Evolutionary conservation across 2,113 vertebrate genomes (phyloP).

Genomic region (Eidolon helvum): DNA sequence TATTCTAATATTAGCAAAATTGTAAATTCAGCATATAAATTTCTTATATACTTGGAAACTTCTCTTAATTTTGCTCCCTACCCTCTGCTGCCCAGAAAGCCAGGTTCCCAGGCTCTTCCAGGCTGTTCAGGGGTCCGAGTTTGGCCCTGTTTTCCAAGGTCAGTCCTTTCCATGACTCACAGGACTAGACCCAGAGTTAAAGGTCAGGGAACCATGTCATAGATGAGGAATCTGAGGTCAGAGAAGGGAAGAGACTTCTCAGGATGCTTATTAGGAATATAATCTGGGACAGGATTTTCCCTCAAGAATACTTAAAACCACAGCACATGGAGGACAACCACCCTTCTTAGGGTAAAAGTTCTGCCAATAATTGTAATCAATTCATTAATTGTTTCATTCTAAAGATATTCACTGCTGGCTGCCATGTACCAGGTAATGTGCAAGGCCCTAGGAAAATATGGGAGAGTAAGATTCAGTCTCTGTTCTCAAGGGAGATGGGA

Average conservation of each 20-base stretch:
- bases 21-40: neutral
- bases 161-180: neutral
- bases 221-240: neutral
- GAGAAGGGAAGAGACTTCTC: neutral
- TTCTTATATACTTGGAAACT: neutral
- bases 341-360: neutral
- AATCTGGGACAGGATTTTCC: neutral
- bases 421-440: neutral
- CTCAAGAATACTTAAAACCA: neutral
- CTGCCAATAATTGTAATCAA: neutral
- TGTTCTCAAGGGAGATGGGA: neutral
- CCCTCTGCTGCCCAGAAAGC: neutral
- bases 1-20: constrained; percentile 24
- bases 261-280: neutral
- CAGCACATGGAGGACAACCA: neutral
- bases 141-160: neutral
- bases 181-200: neutral
- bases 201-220: neutral
- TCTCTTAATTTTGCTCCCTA: neutral
- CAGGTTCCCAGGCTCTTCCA: neutral
- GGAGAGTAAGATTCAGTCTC: neutral
- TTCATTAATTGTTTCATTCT: neutral
- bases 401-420: neutral
- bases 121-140: fast-evolving
- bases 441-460: neutral